Evolutionary conservation across 2,888 invertebrate genomes (phyloP), one percentile per base, ranked within the genome.

Genomic region (Aquatica leii): DNA sequence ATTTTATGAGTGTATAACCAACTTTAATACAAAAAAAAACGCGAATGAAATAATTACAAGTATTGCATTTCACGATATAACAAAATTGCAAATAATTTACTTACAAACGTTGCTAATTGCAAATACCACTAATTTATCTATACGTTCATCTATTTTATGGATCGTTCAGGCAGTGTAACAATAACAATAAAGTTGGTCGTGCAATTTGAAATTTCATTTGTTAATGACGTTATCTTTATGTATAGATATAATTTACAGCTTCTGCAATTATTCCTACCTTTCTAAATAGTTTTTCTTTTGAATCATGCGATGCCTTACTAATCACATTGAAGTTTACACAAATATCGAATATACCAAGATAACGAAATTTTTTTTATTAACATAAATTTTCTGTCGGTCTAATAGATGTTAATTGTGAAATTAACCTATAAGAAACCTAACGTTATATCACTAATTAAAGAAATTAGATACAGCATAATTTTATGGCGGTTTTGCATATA

Each of bases 71-170:
- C 35, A 49, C 49, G 35, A 48, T 21, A 48, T 18, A 53, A 21
- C 15, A 60, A 49, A 54, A 60, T 60, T 54, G 37, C 60, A 46
- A 48, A 52, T 60, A 61, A 55, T 56, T 61, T 56, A 43, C 24
- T 34, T 71, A 70, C 67, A 70, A 70, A 69, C 68, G 59, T 66
- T 65, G 69, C 75, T 77, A 77, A 77, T 77, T 77, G 74, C 77
- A 68, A 74, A 75, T 75, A 75, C 74, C 74, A 74, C 73, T 73
- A 69, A 74, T 73, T 76, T 77, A 77, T 77, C 76, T 70, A 66
- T 68, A 68, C 70, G 72, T 73, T 66, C 60, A 74, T 74, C 74
- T 74, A 71, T 65, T 74, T 74, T 74, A 74, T 72, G 72, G 71
- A 68, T 67, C 69, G 72, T 73, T 71, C 70, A 59, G 70, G 68